Conservation (phyloP, 2,888 invertebrate genomes). For the Byasa hedistus region DNA sequence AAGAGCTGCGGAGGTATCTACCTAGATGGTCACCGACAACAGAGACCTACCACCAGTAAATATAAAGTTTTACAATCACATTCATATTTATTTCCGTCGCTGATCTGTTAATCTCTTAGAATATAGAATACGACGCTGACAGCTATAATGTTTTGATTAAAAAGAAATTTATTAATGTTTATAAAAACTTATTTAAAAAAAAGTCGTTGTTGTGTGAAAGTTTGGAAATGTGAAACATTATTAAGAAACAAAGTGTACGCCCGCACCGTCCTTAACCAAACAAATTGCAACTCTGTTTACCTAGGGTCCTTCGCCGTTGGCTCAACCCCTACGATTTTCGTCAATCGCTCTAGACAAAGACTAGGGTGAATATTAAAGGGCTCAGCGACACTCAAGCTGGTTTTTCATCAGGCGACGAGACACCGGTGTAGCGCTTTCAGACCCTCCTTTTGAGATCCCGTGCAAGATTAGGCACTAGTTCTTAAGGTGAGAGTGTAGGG, state of each 20-base stretch:
- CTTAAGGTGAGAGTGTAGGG: conserved; percentile 59
- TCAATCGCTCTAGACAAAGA: conserved; percentile 74
- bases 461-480: conserved; percentile 77
- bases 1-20: no score
- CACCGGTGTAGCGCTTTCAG: conserved; percentile 67
- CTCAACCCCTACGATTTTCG: conserved; percentile 64
- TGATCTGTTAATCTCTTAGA: no score
- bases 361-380: conserved; percentile 74
- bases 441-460: conserved; percentile 74
- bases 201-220: neutral
- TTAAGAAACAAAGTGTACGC: conserved; percentile 20
- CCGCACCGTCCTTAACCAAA: conserved; percentile 42
- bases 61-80: no score
- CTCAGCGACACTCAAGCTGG: conserved; percentile 64
- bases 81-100: no score
- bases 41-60: no score
- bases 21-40: no score
- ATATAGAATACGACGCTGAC: no score
- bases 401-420: conserved; percentile 74
- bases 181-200: neutral
- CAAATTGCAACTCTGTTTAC: conserved; percentile 45
- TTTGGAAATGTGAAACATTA: neutral
- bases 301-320: conserved; percentile 37
- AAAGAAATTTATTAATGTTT: neutral
- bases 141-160: neutral